phyloP scores from a whole-genome alignment of 2,797 vertebrate species.

The Protonibea diacanthus region DNA sequence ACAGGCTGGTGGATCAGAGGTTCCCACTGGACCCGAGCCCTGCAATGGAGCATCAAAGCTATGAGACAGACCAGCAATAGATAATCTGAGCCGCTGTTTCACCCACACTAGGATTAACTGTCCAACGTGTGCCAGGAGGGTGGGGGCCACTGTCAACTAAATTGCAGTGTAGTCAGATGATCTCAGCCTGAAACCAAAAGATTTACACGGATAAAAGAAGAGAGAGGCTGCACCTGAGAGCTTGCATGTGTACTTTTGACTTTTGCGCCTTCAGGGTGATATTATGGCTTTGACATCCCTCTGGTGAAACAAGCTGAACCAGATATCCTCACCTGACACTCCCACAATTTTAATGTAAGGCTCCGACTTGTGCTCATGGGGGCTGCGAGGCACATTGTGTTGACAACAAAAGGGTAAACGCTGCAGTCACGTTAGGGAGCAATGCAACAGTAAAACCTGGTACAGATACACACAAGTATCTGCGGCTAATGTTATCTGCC shows the following conservation, averaged over 20 bases:
- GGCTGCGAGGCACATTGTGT: constrained; percentile 5
- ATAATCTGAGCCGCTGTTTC: constrained; percentile 80
- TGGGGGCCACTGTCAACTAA: constrained; percentile 24
- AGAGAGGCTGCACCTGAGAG: background rate
- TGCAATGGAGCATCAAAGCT: constrained; percentile 81
- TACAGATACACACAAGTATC: background rate
- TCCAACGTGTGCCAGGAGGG: constrained; percentile 42
- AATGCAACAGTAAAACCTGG: background rate
- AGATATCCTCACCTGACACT: constrained; percentile 49
- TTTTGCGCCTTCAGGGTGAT: background rate
- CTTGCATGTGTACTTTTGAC: background rate
- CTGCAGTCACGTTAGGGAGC: background rate
- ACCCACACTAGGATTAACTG: constrained; percentile 78
- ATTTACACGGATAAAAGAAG: constrained; percentile 24
- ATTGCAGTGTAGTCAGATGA: constrained; percentile 33
- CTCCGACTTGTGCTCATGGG: constrained; percentile 4
- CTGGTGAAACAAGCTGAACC: constrained; percentile 58
- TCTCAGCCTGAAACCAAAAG: constrained; percentile 23
- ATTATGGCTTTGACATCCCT: constrained; percentile 5
- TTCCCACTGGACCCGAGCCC: constrained; percentile 83
- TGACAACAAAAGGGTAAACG: background rate
- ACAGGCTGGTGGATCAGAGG: constrained; percentile 69
- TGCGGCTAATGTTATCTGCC: constrained; percentile 48
- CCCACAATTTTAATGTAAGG: constrained; percentile 32
- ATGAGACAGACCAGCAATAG: constrained; percentile 70